Percentiles rank a stretch among this genome's conserved stretches.
phyloP scores from a whole-genome alignment of 2,113 vertebrate genomes.

The Archilochus colubris region DNA sequence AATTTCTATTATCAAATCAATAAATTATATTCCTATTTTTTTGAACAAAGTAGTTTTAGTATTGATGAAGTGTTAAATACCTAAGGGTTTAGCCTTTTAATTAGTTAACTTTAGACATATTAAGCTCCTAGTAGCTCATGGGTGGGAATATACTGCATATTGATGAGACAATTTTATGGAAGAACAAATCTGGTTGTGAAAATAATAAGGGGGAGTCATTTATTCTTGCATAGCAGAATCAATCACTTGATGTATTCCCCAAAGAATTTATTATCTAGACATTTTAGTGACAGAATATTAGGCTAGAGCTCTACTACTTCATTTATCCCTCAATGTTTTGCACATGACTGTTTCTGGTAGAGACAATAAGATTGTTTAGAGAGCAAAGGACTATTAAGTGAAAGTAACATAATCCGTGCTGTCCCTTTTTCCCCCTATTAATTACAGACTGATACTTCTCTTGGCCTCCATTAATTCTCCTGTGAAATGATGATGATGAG shows the following conservation, averaged over 20 bases:
- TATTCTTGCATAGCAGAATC: background rate
- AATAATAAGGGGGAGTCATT: background rate
- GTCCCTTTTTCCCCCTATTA: background rate
- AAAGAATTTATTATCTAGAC: background rate
- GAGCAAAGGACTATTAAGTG: background rate
- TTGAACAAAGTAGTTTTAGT: background rate
- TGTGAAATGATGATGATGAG: background rate
- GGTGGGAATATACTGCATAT: background rate
- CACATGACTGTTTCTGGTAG: background rate
- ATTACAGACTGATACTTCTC: constrained; percentile 6
- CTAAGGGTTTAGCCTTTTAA: background rate
- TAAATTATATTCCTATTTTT: background rate
- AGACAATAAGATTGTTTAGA: background rate
- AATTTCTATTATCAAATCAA: background rate
- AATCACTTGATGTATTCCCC: background rate
- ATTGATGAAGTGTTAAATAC: background rate
- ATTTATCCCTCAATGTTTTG: background rate
- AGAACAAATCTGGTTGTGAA: background rate
- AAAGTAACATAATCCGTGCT: background rate
- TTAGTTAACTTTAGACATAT: background rate
- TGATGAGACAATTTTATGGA: background rate
- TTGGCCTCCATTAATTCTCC: constrained; percentile 10
- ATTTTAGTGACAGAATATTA: background rate
- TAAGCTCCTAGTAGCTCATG: background rate
- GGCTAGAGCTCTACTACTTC: background rate